Percentiles rank a stretch among this genome's conserved stretches.
Evolutionary conservation across 2,888 invertebrate species (phyloP).

Genomic region (Liposcelis brunnea): DNA sequence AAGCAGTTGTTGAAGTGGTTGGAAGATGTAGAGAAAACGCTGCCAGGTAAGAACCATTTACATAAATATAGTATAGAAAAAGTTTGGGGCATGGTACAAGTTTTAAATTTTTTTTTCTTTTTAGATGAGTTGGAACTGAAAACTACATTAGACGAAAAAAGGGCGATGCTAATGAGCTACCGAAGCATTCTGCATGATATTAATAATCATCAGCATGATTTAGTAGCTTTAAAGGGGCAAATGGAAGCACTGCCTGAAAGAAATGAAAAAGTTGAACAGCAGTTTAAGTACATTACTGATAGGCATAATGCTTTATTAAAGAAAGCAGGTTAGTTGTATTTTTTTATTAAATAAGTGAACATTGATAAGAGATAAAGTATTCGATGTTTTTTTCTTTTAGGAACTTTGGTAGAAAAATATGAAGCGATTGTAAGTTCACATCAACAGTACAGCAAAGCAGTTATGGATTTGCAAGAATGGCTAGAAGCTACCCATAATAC

Average conservation of each 20-base stretch:
- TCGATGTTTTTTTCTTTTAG: conserved; percentile 11
- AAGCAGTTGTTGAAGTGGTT: conserved; percentile 67
- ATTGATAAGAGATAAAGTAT: background rate
- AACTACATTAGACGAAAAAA: conserved; percentile 79
- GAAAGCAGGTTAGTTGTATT: conserved; percentile 33
- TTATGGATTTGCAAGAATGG: conserved; percentile 75
- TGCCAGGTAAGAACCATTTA: conserved; percentile 66
- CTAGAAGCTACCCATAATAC: conserved; percentile 68
- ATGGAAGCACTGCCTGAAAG: conserved; percentile 63
- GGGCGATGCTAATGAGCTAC: conserved; percentile 70
- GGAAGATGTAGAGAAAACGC: conserved; percentile 48
- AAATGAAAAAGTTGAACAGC: conserved; percentile 52
- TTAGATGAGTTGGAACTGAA: conserved; percentile 54
- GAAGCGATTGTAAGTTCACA: conserved; percentile 79
- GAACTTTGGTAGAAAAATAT: conserved; percentile 60
- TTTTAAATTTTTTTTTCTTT: background rate
- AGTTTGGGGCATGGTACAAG: background rate
- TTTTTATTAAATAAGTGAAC: background rate
- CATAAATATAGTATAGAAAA: conserved; percentile 50
- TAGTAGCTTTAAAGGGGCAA: conserved; percentile 63
- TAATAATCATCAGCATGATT: conserved; percentile 65
- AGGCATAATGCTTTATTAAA: conserved; percentile 54
- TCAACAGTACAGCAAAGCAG: conserved; percentile 72
- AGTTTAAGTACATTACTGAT: conserved; percentile 47
- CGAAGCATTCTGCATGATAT: conserved; percentile 65